Conservation (phyloP, 1,140 invertebrate genomes). For the Aporrectodea caliginosa region DNA sequence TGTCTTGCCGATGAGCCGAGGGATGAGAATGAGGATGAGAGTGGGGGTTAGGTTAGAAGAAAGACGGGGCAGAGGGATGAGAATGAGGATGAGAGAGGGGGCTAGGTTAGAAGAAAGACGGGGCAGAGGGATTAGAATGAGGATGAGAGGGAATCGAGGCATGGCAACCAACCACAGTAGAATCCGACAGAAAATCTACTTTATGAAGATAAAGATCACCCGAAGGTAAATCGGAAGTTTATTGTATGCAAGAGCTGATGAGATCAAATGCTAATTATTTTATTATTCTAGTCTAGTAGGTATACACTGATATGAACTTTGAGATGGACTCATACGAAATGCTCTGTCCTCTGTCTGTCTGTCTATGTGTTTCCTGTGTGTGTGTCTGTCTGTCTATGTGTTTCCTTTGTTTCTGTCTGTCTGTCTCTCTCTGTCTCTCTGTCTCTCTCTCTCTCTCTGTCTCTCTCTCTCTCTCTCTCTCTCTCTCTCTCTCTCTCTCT, state of each 20-base stretch:
- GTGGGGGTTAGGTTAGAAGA: no score
- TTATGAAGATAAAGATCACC: background rate
- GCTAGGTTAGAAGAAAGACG: no score
- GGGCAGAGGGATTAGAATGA: no score
- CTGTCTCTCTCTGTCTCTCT: background rate
- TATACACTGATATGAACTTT: background rate
- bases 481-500: slow-evolving; percentile 14
- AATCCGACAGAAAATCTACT: background rate
- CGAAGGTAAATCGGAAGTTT: no score
- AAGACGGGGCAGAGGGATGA: no score
- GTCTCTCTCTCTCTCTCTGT: background rate
- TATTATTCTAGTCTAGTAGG: no score
- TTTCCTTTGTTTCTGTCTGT: background rate
- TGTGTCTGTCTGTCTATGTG: background rate
- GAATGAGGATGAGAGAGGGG: no score
- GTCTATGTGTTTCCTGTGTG: background rate
- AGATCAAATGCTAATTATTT: no score
- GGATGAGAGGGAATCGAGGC: no score
- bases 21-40: no score
- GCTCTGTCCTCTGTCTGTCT: background rate
- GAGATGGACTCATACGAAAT: background rate
- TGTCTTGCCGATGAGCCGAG: no score
- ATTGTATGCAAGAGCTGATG: no score
- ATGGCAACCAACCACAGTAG: background rate
- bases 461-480: background rate